These are phyloP conservation scores for Hololepta plana DNA, from an alignment of 2,888 invertebrate genomes.

Conservation along the genomic window DNA sequence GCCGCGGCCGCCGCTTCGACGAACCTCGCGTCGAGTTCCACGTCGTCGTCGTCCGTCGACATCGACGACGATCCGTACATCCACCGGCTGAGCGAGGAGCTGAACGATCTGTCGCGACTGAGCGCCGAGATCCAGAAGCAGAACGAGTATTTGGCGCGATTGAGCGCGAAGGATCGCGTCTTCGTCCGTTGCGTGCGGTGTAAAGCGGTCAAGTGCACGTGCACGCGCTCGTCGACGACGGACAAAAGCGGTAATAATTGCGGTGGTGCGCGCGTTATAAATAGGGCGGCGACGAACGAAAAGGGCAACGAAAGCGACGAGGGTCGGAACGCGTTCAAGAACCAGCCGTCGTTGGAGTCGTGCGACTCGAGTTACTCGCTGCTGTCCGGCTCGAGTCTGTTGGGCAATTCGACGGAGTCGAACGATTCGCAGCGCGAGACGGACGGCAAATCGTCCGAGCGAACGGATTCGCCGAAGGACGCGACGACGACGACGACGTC, in stretches of 20 bases:
- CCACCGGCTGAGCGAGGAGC: conserved; percentile 37
- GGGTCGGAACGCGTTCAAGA: conserved; percentile 7
- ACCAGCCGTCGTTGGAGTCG: conserved; percentile 7
- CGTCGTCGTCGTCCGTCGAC: conserved; percentile 24
- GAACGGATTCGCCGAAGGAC: conserved; percentile 9
- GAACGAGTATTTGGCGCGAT: conserved; percentile 35
- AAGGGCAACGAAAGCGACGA: conserved; percentile 27
- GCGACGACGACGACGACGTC: conserved; percentile 11
- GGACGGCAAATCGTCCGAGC: too few species aligned
- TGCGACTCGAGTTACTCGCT: too few species aligned
- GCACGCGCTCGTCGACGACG: conserved; percentile 9
- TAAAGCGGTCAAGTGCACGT: conserved; percentile 29
- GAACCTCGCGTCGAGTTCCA: too few species aligned
- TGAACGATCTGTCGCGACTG: conserved; percentile 36
- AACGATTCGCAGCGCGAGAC: not conserved
- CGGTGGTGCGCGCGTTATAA: conserved; percentile 9
- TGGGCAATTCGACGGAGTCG: not conserved
- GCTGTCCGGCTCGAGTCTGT: too few species aligned
- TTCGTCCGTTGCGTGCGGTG: conserved; percentile 29
- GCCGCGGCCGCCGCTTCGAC: too few species aligned
- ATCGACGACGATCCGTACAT: conserved; percentile 44
- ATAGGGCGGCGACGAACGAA: conserved; percentile 11
- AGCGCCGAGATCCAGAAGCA: conserved; percentile 39
- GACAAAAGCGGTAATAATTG: conserved; percentile 4
- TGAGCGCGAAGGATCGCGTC: conserved; percentile 30